Conservation (phyloP, 2,888 invertebrate genomes). For the Cheilosia variabilis region DNA sequence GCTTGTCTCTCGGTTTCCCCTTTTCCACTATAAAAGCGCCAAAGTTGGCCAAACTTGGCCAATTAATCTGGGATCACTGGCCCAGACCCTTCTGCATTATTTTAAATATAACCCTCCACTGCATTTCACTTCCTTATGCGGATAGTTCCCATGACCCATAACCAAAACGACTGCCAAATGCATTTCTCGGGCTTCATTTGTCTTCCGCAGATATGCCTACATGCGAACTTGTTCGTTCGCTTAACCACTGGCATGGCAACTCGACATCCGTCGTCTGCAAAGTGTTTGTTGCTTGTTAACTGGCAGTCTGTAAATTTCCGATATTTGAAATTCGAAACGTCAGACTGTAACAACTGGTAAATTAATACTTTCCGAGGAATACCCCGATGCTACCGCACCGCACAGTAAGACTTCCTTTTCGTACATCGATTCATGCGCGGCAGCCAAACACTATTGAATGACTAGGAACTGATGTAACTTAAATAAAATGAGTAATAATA, state of each 20-base stretch:
- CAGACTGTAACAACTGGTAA: conserved; percentile 51
- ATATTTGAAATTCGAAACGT: conserved; percentile 66
- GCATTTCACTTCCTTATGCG: conserved; percentile 44
- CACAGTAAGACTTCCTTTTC: conserved; percentile 55
- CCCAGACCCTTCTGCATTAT: no score
- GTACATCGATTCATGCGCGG: conserved; percentile 25
- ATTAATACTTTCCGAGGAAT: conserved; percentile 49
- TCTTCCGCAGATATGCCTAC: conserved; percentile 21
- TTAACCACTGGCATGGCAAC: conserved; percentile 27
- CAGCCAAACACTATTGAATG: conserved; percentile 1
- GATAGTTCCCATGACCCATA: conserved; percentile 68
- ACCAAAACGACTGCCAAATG: conserved; percentile 49
- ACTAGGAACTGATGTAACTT: conserved; percentile 35
- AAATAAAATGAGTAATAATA: neutral
- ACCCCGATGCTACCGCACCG: conserved; percentile 11
- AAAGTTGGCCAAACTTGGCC: no score
- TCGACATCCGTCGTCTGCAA: conserved; percentile 53
- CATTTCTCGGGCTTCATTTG: conserved; percentile 61
- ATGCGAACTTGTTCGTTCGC: conserved; percentile 17
- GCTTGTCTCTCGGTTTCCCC: no score
- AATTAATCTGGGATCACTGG: no score
- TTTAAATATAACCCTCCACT: neutral
- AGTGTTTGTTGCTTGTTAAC: conserved; percentile 16
- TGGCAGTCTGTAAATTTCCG: conserved; percentile 49
- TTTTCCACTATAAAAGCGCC: no score